Base-by-base conservation (phyloP, 2,888 invertebrate genomes). In the Archips crataeganus region DNA sequence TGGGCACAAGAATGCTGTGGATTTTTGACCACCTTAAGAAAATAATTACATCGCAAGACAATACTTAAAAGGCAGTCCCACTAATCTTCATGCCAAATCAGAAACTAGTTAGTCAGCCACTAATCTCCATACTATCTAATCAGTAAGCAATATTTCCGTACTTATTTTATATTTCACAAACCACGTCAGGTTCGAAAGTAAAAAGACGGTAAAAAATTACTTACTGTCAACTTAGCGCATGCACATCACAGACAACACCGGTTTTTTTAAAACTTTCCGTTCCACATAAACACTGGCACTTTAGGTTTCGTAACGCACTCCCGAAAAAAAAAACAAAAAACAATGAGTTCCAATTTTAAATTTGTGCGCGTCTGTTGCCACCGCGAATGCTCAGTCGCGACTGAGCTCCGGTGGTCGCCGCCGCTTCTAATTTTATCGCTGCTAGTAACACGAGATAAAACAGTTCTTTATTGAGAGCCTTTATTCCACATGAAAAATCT, bases 371-470 rank as follows among this genome's bases (percentile, higher is more conserved):
- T 79, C 80, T 82, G 80, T 79, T 79, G 80, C 80, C 82, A 79
- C 75, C 79, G 83, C 84, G 81, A 81, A 81, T 82, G 82, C 81
- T 80, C 76, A 81, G 69, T 81, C 80, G 82, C 84, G 85, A 85
- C 67, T 74, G 75, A 60, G 84, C 87, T 82, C 82, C 79, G 75
- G 82, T 80, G 84, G 76, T 78, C 81, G 83, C 80, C 77, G 82
- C 81, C 87, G 86, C 87, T 90, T 93, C 93, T 94, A 94, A 93
- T 92, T 94, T 92, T 93, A 91, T 90, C 93, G 87, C 86, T 84
- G 85, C 87, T 86, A 92, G 94, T 94, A 94, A 94, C 88, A 92
- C 92, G 93, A 93, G 93, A 93, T 94, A 93, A 92, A 92, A 89
- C 87, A 87, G 87, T 87, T 90, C 90, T 92, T 93, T 92, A 91